Percentiles rank a stretch among this genome's conserved stretches.
phyloP scores from a whole-genome alignment of 2,797 vertebrate species.

The Siniperca obscura region DNA sequence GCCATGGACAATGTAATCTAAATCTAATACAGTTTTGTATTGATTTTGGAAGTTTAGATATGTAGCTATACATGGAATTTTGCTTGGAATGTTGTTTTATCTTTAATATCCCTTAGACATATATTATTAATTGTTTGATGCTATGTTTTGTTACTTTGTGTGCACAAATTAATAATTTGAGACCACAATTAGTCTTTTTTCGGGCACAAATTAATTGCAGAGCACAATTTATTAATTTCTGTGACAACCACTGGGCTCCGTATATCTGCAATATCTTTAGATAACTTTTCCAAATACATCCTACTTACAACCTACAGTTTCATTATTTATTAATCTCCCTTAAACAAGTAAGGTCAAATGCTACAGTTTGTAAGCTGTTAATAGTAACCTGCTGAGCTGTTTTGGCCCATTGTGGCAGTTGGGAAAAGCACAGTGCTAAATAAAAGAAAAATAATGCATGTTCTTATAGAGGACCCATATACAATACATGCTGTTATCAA shows the following conservation, averaged over 20 bases:
- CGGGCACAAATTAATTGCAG: background rate
- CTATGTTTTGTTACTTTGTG: background rate
- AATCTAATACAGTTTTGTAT: background rate
- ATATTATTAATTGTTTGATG: background rate
- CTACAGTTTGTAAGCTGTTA: background rate
- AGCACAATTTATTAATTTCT: background rate
- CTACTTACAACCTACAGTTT: background rate
- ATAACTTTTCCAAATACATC: background rate
- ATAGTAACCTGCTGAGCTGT: background rate
- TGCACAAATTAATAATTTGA: background rate
- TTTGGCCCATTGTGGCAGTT: background rate
- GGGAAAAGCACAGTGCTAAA: background rate
- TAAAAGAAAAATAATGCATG: background rate
- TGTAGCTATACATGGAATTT: background rate
- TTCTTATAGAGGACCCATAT: background rate
- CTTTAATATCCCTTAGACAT: background rate
- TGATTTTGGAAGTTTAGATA: background rate
- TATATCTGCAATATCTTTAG: background rate
- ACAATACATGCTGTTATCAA: background rate
- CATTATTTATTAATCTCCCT: conserved; percentile 5
- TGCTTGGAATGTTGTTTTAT: background rate
- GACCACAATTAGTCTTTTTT: background rate
- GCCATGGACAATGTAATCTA: too few species aligned
- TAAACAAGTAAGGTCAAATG: background rate
- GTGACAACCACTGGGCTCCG: background rate